Evolutionary conservation across 2,888 invertebrate genomes (phyloP).

Genomic region (Cyaniris semiargus): DNA sequence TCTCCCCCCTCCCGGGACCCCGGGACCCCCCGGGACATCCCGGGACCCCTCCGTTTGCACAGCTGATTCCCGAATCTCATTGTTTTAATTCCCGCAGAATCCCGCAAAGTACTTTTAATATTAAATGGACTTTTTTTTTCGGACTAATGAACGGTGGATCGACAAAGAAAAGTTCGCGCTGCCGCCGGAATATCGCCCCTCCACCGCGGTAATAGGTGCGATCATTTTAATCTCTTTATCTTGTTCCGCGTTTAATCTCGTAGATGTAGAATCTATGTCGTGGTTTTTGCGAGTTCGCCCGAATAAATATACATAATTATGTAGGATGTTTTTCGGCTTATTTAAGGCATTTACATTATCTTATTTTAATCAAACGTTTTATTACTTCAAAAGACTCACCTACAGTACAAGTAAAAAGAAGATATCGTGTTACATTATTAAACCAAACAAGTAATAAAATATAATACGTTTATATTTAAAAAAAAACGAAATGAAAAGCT

Average conservation of each 20-base stretch:
- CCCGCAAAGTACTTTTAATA: slow-evolving; percentile 38
- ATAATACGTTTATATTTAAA: not conserved
- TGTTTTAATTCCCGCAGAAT: slow-evolving; percentile 41
- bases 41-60: slow-evolving; percentile 25
- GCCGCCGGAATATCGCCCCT: slow-evolving; percentile 4
- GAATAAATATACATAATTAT: slow-evolving; percentile 7
- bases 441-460: no score
- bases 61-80: slow-evolving; percentile 36
- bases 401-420: not conserved
- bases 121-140: slow-evolving; percentile 39
- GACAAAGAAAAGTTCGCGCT: slow-evolving; percentile 29
- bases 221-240: not conserved
- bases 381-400: not conserved
- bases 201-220: slow-evolving; percentile 4
- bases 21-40: not conserved
- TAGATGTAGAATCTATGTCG: slow-evolving; percentile 5
- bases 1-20: not conserved
- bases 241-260: not conserved
- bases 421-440: not conserved
- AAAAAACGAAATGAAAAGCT: not conserved
- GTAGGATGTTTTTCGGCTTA: not conserved
- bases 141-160: slow-evolving; percentile 36
- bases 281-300: not conserved
- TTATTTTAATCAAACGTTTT: not conserved
- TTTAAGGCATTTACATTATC: not conserved